Evolutionary conservation across 2,888 invertebrate genomes (phyloP), one percentile per base, ranked within the genome.

Genomic region (Cephus pulcher): DNA sequence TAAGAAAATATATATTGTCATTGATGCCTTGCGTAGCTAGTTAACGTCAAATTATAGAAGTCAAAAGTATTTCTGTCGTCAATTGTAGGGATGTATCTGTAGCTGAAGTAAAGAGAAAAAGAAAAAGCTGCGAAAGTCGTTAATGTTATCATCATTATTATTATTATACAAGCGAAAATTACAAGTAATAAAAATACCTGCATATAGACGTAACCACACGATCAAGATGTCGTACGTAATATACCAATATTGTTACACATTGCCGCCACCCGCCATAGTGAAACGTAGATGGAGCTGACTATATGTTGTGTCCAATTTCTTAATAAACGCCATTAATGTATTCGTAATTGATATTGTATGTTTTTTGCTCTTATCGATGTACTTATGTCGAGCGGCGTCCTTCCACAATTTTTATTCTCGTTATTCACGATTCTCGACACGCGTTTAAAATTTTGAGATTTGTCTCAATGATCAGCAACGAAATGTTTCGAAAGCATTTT

Each of bases 11-110:
- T 81, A 80, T 86, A 84, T 86, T 83, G 81, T 89, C 86, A 87
- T 87, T 83, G 88, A 89, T 89, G 89, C 88, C 88, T 89, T 88
- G 86, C 84, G 80, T 86, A 88, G 84, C 84, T 83, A 85, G 86
- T 86, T 85, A 85, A 84, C 80, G 82, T 87, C 84, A 83, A 85
- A 84, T 85, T 85, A 84, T 85, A 84, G 81, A 83, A 79, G n/a
- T 70, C 79, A 77, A 40, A 75, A 34, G 83, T 83, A 83, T 85
- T 84, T 85, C 84, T 83, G 84, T 86, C 87, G 85, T 88, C 85
- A 85, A 88, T 86, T 85, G 82, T 83, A 84, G 84, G 75, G 82
- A 79, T 77, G 70, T 70, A 12, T 30, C 32, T 70, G 70, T 70
- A 70, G 70, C 33, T 4, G 30, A 15, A 70, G 70, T 2, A 70